A percentile compares a stretch with the other conserved stretches of the same genome.
Evolutionary conservation across 2,113 vertebrate genomes (phyloP).

Genomic region (Charadrius vociferus): DNA sequence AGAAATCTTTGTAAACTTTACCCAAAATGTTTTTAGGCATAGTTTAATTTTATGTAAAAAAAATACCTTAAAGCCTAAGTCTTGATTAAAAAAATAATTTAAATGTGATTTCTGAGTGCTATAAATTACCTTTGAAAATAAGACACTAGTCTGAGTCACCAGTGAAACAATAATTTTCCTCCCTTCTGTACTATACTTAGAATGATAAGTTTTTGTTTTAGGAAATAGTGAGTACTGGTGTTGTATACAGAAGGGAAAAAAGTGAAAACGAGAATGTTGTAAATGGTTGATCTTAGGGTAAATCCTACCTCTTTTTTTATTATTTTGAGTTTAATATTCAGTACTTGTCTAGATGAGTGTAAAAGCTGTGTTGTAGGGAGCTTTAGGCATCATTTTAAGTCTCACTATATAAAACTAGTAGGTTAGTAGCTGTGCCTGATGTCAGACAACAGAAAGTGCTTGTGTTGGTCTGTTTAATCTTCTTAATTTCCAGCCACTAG

Average conservation of each 20-base stretch:
- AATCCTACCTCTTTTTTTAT: background rate
- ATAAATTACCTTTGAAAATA: background rate
- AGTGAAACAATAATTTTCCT: background rate
- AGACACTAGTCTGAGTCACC: background rate
- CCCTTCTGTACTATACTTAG: background rate
- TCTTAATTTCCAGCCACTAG: background rate
- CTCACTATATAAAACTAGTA: fast-evolving
- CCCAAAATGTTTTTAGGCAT: background rate
- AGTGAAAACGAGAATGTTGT: background rate
- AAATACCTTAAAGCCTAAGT: background rate
- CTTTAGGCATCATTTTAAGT: background rate
- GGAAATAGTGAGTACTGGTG: background rate
- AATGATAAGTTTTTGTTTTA: background rate
- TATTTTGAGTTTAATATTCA: background rate
- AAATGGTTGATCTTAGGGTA: background rate
- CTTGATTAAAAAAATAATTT: background rate
- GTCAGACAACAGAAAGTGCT: background rate
- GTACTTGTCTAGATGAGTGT: background rate
- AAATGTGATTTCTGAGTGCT: background rate
- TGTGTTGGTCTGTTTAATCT: background rate
- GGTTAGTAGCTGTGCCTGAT: background rate
- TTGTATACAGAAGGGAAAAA: fast-evolving
- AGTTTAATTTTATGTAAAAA: background rate
- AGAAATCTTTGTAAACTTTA: background rate
- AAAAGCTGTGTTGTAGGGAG: background rate